A percentile compares a stretch with the other conserved stretches of the same genome.
Evolutionary conservation across 1,140 invertebrate species (phyloP).

Genomic region (Stegodyphus dumicola): DNA sequence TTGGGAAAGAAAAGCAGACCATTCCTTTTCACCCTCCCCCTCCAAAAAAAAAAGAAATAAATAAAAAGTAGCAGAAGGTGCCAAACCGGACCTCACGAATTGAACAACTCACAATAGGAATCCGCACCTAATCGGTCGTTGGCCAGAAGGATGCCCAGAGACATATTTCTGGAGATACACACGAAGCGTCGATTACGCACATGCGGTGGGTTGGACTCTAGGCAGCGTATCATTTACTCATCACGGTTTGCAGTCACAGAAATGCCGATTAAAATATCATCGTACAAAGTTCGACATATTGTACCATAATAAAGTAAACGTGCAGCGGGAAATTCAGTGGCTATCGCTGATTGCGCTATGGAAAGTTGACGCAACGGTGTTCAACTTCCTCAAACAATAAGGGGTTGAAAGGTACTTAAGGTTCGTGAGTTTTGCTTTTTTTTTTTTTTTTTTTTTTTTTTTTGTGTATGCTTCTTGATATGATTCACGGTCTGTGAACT

Average conservation of each 20-base stretch:
- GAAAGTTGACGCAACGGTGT: too few species aligned
- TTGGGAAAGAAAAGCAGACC: not conserved
- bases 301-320: not conserved
- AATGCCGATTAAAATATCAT: too few species aligned
- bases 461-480: too few species aligned
- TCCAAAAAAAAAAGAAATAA: not conserved
- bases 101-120: slow-evolving; percentile 15
- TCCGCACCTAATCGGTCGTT: slow-evolving; percentile 45
- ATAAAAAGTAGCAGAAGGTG: slow-evolving; percentile 18
- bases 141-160: slow-evolving; percentile 1
- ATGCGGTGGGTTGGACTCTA: not conserved
- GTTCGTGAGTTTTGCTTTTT: too few species aligned
- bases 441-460: too few species aligned
- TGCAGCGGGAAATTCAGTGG: not conserved
- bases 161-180: slow-evolving; percentile 15
- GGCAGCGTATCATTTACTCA: slow-evolving; percentile 4
- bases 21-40: not conserved
- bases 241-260: not conserved
- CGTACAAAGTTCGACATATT: too few species aligned
- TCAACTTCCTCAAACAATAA: too few species aligned
- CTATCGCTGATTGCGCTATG: too few species aligned
- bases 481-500: too few species aligned
- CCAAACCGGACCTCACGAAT: slow-evolving; percentile 54
- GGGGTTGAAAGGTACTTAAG: too few species aligned
- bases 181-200: slow-evolving; percentile 22